Conservation (phyloP, 2,888 invertebrate species). For the Kryphioiulus occultus region DNA sequence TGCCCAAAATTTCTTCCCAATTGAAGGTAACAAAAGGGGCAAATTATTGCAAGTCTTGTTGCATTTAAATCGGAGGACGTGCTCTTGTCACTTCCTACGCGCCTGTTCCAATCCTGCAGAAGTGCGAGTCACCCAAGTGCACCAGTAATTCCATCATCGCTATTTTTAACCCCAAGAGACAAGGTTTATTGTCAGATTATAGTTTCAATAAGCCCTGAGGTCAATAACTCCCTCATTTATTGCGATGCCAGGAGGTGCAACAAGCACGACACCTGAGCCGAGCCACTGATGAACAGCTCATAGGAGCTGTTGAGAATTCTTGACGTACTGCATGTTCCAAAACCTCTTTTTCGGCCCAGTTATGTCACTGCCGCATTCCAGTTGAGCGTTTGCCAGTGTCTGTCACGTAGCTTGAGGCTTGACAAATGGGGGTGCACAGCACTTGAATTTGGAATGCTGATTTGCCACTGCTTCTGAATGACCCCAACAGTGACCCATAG, state of each 20-base stretch:
- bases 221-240: neutral
- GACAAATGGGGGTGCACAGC: neutral
- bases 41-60: neutral
- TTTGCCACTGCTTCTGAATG: neutral
- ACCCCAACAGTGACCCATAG: too few species aligned
- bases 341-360: neutral
- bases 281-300: neutral
- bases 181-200: neutral
- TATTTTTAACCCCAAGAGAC: neutral
- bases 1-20: neutral
- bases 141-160: neutral
- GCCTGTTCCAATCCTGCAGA: neutral
- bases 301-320: neutral
- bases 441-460: neutral
- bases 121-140: neutral
- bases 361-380: neutral
- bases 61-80: neutral
- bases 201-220: constrained; percentile 5
- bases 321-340: neutral
- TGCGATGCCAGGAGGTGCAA: neutral
- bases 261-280: neutral
- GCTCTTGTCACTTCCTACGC: neutral
- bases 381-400: too few species aligned
- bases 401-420: too few species aligned
- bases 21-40: neutral